These are phyloP conservation scores for Imbricaverruca yamaguchii DNA, from an alignment of 2,888 invertebrate genomes.

Conservation along the genomic window DNA sequence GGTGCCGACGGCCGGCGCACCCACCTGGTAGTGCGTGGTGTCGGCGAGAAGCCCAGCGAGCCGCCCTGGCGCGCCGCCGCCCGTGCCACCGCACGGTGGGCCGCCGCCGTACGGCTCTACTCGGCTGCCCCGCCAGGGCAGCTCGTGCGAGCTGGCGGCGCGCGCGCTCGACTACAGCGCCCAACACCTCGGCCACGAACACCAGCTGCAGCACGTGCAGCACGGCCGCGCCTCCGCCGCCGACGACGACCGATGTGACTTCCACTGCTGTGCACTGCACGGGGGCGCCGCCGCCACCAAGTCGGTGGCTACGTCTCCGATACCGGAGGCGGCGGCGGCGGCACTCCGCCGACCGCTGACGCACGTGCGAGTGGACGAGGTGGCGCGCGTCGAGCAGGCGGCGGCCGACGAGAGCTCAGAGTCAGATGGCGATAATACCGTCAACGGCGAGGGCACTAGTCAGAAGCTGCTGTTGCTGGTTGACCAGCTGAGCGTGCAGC, in stretches of 20 bases:
- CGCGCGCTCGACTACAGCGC: too few species aligned
- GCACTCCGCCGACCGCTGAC: background rate
- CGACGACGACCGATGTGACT: slow-evolving; percentile 62
- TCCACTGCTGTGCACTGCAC: slow-evolving; percentile 90
- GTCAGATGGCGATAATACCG: slow-evolving; percentile 80
- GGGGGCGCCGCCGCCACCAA: slow-evolving; percentile 83
- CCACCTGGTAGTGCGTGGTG: slow-evolving; percentile 19
- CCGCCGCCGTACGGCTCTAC: slow-evolving; percentile 7
- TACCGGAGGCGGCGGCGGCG: slow-evolving; percentile 54
- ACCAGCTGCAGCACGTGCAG: slow-evolving; percentile 56
- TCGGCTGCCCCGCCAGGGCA: slow-evolving; percentile 47
- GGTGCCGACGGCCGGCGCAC: slow-evolving; percentile 28
- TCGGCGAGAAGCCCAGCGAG: slow-evolving; percentile 14
- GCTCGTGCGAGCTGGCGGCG: slow-evolving; percentile 61
- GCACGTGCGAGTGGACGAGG: background rate
- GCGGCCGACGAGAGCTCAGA: slow-evolving; percentile 68
- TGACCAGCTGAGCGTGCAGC: slow-evolving; percentile 85
- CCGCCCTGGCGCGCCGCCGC: too few species aligned
- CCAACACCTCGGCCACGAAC: too few species aligned
- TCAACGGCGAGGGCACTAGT: slow-evolving; percentile 65
- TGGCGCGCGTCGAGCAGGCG: slow-evolving; percentile 35
- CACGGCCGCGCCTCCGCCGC: slow-evolving; percentile 42
- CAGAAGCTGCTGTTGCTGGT: slow-evolving; percentile 87
- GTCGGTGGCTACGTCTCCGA: slow-evolving; percentile 85
- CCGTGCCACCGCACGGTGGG: too few species aligned